Conservation (phyloP, 2,113 vertebrate genomes). For the Scolopax mira region DNA sequence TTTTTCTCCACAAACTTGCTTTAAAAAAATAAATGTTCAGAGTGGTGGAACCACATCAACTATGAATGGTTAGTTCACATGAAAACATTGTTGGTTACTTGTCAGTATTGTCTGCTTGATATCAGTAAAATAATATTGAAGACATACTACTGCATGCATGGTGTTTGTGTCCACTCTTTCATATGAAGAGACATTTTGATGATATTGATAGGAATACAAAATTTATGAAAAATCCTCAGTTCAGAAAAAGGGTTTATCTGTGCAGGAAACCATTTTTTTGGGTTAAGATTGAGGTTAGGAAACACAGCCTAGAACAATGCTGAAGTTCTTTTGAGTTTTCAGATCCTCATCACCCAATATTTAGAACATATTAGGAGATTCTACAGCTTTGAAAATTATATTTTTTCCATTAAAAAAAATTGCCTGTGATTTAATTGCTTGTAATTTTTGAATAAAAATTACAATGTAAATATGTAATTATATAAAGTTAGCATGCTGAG, state of each 20-base stretch:
- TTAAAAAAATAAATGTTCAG: neutral
- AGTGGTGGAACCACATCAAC: neutral
- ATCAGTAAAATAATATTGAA: neutral
- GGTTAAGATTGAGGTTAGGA: neutral
- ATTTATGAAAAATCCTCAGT: accelerated
- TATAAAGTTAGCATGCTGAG: neutral
- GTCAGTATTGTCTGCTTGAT: neutral
- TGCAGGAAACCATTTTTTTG: neutral
- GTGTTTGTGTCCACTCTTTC: neutral
- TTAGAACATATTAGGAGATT: neutral
- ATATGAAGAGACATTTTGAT: neutral
- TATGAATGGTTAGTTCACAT: neutral
- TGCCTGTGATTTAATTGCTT: neutral
- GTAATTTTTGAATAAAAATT: neutral
- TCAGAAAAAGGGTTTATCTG: neutral
- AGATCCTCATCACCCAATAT: neutral
- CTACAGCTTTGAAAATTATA: neutral
- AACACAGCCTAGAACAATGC: neutral
- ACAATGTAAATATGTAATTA: neutral
- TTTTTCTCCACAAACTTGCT: neutral
- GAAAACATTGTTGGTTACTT: neutral
- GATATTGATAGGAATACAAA: neutral
- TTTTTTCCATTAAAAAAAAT: neutral
- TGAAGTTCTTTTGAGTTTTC: neutral
- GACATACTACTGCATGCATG: neutral